Base-by-base conservation (phyloP, 2,113 vertebrate species). In the Oplegnathus fasciatus region DNA sequence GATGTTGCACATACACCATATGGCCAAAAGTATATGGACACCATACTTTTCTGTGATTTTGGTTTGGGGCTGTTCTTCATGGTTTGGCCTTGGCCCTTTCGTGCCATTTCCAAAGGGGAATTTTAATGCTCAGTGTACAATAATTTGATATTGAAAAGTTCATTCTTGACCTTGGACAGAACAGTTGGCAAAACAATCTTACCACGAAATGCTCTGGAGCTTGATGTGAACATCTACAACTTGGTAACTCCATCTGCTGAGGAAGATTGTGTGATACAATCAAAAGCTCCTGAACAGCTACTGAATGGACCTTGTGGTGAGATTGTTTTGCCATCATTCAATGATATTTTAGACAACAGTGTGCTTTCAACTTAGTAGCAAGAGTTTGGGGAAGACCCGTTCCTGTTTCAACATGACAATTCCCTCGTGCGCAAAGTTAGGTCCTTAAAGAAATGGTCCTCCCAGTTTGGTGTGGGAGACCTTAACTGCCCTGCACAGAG, bases 1-100 rank as follows among this genome's bases (percentile, higher is more conserved):
- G 32, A 58, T n/a, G 48, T 26, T 40, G 8, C 20, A 80, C 34
- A 65, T 65, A 26, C 4, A 24, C 46, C 24, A 8, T n/a, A 3
- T 61, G 58, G 68, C 34, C 57, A 52, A 61, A 79, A 54, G 40
- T 62, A 26, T 60, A 42, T 14, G 32, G 44, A 77, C 57, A n/a
- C 10, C 10, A 58, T n/a, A 9, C 13, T 26, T 64, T 61, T 68
- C 17, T 52, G 28, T 7, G 3, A 7, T 32, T 80, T 62, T 54
- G 10, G 11, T 28, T 22, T 71, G 3, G 10, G 9, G 9, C 11
- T 40, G 52, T 20, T 37, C 44, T 73, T 20, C 50, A 40, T 57
- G 24, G 14, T 40, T 72, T 3, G 22, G 15, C 54, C 4, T 22
- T 24, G 52, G 52, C 18, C 34, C 50, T 17, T 60, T 11, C 5